phyloP scores from a whole-genome alignment of 2,113 vertebrate genomes.

The Buteo buteo region DNA sequence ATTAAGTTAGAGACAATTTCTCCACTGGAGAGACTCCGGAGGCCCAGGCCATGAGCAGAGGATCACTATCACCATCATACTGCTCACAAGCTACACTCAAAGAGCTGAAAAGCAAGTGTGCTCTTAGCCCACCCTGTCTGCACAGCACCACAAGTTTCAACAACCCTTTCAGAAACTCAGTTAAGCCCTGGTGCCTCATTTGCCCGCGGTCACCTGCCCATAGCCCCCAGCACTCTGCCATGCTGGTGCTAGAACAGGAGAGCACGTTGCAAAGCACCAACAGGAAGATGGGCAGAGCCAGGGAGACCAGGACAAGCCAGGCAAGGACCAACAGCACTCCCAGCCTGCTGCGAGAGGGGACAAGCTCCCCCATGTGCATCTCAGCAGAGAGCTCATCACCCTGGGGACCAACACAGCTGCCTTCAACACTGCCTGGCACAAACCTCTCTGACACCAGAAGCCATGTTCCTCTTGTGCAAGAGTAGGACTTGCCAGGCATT shows the following conservation, averaged over 20 bases:
- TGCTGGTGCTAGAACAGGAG: background rate
- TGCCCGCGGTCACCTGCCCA: background rate
- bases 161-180: background rate
- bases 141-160: background rate
- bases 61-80: background rate
- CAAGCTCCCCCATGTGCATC: accelerated
- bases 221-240: background rate
- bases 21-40: background rate
- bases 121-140: background rate
- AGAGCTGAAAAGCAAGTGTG: background rate
- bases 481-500: background rate
- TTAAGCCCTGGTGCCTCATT: background rate
- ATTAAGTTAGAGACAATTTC: background rate
- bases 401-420: background rate
- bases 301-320: background rate
- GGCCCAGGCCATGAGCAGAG: background rate
- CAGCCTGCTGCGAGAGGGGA: background rate
- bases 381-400: background rate
- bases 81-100: background rate
- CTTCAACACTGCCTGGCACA: background rate
- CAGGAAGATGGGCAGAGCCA: background rate
- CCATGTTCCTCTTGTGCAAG: accelerated
- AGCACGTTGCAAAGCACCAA: accelerated
- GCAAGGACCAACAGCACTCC: background rate
- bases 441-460: background rate